phyloP scores from a whole-genome alignment of 1,140 invertebrate genomes.

The Euglossa dilemma region DNA sequence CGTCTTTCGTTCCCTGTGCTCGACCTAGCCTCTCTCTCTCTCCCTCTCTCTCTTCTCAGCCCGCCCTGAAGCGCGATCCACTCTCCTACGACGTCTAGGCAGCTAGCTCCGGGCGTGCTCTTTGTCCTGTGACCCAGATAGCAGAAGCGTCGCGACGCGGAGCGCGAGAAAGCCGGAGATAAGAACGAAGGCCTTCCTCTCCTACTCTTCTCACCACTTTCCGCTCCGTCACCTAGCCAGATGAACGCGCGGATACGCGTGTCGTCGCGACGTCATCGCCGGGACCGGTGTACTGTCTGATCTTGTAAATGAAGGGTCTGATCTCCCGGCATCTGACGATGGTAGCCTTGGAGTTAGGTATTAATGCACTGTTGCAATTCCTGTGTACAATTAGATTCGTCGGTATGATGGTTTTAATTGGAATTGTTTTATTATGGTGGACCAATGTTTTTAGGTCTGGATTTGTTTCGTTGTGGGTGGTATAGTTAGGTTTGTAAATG shows the following conservation, averaged over 20 bases:
- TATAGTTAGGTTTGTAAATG: neutral
- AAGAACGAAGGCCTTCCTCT: neutral
- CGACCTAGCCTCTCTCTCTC: neutral
- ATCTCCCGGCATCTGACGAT: neutral
- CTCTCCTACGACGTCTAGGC: slow-evolving; percentile 23
- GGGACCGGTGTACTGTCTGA: neutral
- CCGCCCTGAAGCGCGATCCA: neutral
- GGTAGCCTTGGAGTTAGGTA: no score
- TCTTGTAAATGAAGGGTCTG: slow-evolving; percentile 9
- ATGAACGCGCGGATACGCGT: slow-evolving; percentile 6
- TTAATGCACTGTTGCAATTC: no score
- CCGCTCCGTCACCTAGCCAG: neutral
- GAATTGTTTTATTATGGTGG: no score
- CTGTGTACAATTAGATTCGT: no score
- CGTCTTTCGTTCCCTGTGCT: slow-evolving; percentile 33
- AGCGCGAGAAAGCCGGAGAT: slow-evolving; percentile 18
- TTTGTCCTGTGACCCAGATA: slow-evolving; percentile 48
- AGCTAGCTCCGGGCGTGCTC: slow-evolving; percentile 24
- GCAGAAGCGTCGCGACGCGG: neutral
- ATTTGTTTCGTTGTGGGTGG: no score
- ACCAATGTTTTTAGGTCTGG: no score
- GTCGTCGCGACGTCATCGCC: neutral
- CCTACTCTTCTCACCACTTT: neutral
- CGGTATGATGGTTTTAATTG: no score
- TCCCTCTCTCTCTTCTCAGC: neutral